Conservation (phyloP, 2,113 vertebrate genomes). For the Meles meles region DNA sequence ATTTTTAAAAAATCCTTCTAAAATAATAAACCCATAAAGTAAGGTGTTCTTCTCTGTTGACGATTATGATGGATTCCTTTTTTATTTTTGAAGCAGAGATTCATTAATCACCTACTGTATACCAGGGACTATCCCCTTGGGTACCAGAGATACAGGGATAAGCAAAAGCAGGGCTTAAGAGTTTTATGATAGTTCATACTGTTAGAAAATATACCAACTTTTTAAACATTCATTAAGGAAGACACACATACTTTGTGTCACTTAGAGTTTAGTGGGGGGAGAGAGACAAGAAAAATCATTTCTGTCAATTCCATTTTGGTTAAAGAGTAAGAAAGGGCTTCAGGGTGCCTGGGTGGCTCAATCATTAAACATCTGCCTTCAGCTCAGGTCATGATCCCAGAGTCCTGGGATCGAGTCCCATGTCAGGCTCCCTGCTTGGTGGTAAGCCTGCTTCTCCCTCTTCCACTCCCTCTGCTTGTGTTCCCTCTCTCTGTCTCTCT, state of each 20-base stretch:
- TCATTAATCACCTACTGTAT: neutral
- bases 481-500: too few species aligned
- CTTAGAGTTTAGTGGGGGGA: neutral
- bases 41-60: neutral
- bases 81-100: conserved; percentile 20
- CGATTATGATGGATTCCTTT: neutral
- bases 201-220: too few species aligned
- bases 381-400: too few species aligned
- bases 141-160: neutral
- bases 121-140: neutral
- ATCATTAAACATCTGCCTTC: too few species aligned
- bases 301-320: neutral
- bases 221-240: too few species aligned
- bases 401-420: too few species aligned
- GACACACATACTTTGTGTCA: too few species aligned
- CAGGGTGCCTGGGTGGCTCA: neutral
- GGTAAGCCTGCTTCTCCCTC: too few species aligned
- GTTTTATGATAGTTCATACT: too few species aligned
- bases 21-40: neutral
- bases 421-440: too few species aligned
- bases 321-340: neutral
- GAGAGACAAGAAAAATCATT: neutral
- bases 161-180: neutral
- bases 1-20: neutral
- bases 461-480: too few species aligned